Evolutionary conservation across 2,888 invertebrate genomes (phyloP).

Genomic region (Schizotus pectinicornis): DNA sequence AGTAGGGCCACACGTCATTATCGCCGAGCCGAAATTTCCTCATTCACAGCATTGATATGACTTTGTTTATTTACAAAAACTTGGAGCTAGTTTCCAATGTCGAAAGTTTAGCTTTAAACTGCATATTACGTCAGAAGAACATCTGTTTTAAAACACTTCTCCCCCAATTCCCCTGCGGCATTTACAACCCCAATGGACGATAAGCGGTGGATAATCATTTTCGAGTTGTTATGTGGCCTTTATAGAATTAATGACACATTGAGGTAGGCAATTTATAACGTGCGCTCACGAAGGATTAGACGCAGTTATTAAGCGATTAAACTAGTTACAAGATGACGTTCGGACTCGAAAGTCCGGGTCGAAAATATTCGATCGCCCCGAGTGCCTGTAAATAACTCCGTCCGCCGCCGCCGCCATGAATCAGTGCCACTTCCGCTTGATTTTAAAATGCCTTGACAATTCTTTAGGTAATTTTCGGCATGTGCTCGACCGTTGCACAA

Average conservation of each 20-base stretch:
- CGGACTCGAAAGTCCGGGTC: no score
- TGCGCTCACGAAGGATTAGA: background rate
- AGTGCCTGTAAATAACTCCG: no score
- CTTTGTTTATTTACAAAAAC: slow-evolving; percentile 3
- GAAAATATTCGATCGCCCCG: no score
- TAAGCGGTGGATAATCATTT: slow-evolving; percentile 36
- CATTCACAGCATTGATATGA: slow-evolving; percentile 4
- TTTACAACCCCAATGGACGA: slow-evolving; percentile 31
- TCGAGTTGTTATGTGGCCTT: slow-evolving; percentile 36
- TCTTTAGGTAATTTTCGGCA: background rate
- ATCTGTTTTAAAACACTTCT: slow-evolving; percentile 35
- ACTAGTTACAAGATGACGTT: no score
- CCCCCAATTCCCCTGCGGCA: slow-evolving; percentile 27
- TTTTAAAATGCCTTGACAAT: no score
- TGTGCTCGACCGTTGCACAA: slow-evolving; percentile 2
- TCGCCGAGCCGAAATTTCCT: background rate
- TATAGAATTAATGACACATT: slow-evolving; percentile 16
- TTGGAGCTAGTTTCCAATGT: background rate
- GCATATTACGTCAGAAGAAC: slow-evolving; percentile 35
- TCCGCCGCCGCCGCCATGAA: background rate
- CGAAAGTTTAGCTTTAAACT: slow-evolving; percentile 28
- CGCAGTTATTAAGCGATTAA: no score
- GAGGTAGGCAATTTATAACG: background rate
- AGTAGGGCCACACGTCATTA: slow-evolving; percentile 14
- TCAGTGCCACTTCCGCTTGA: background rate